A percentile compares a stretch with the other conserved stretches of the same genome.
These are phyloP conservation scores for Serrognathus titanus DNA, from an alignment of 2,888 invertebrate genomes.

Conservation along the genomic window DNA sequence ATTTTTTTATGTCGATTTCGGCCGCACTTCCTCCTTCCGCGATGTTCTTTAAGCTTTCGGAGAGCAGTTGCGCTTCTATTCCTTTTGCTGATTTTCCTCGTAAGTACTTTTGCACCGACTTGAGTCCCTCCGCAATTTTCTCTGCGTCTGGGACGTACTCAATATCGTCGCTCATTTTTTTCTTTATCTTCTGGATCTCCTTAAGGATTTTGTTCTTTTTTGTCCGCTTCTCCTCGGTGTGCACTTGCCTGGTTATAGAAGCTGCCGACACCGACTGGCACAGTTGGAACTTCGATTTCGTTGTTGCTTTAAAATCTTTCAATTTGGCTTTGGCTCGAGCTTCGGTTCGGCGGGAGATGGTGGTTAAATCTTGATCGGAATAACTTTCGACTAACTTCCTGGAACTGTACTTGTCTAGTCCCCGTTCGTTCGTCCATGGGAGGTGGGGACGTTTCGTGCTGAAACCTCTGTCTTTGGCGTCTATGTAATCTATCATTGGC, in stretches of 20 bases:
- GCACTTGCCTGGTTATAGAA: conserved; percentile 63
- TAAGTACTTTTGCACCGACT: conserved; percentile 53
- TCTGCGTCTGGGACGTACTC: conserved; percentile 50
- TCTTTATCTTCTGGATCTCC: conserved; percentile 35
- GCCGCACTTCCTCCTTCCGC: conserved; percentile 45
- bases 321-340: conserved; percentile 68
- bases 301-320: conserved; percentile 57
- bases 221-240: conserved; percentile 51
- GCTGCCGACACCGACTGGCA: conserved; percentile 61
- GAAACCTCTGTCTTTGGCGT: conserved; percentile 58
- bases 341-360: conserved; percentile 64
- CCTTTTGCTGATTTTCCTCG: conserved; percentile 74
- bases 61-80: conserved; percentile 64
- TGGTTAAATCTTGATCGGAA: conserved; percentile 63
- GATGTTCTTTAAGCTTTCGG: conserved; percentile 56
- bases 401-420: conserved; percentile 64
- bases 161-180: conserved; percentile 50
- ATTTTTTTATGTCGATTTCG: conserved; percentile 41
- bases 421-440: conserved; percentile 71
- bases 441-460: conserved; percentile 59
- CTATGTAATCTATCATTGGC: conserved; percentile 83
- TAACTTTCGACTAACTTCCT: conserved; percentile 64
- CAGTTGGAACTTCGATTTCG: conserved; percentile 61
- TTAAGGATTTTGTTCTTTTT: conserved; percentile 31
- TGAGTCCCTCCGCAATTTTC: conserved; percentile 44